Evolutionary conservation across 30 jellyfish, hydroid and myxozoan genomes (phyloP), one percentile per base, ranked within the genome.

Genomic region (Pelagia noctiluca): DNA sequence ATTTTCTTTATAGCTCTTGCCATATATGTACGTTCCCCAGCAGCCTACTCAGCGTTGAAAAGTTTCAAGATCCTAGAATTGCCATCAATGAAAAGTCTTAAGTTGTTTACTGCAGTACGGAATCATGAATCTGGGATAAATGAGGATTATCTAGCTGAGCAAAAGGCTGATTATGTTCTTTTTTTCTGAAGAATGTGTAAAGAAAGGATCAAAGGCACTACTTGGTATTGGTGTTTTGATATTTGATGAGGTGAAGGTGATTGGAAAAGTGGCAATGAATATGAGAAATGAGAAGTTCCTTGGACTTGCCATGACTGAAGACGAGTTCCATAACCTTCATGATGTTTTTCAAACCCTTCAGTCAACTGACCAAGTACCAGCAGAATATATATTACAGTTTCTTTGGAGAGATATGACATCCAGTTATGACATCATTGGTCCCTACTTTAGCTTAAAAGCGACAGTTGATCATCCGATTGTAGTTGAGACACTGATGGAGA

Each of bases 391-490:
- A 16, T 50, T 71, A 34, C 84, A 71, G 64, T 75, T 47, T 50
- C 34, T 75, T 13, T 75, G 87, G 87, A 54, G 87, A 60, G 87
- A 75, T 54, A 19, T 75, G 63, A 75, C 87, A 50, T 75, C 87
- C 68, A 71, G 70, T 32, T 71, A 11, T 71, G 84, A 71, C 31
- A 42, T 71, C 34, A 71, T 71, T 34, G 84, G 84, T 26, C 82
- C 72, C 22, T 71, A 71, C 48, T 71, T 38, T 32, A 71, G 70
- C 50, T 32, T 71, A 23, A 71, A 49, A 42, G 13, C 84, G 30
- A 42, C 84, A 33, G 31, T 37, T 34, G 30, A 66, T 61, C 79
- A 66, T 46, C 49, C 57, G 35, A 66, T 46, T 8, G 60, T 66
- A 29, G 28, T 33, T 66, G 79, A 66, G 61, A 66, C 79, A 8